phyloP scores from a whole-genome alignment of 2,888 invertebrate species.

The Eupithecia abbreviata region DNA sequence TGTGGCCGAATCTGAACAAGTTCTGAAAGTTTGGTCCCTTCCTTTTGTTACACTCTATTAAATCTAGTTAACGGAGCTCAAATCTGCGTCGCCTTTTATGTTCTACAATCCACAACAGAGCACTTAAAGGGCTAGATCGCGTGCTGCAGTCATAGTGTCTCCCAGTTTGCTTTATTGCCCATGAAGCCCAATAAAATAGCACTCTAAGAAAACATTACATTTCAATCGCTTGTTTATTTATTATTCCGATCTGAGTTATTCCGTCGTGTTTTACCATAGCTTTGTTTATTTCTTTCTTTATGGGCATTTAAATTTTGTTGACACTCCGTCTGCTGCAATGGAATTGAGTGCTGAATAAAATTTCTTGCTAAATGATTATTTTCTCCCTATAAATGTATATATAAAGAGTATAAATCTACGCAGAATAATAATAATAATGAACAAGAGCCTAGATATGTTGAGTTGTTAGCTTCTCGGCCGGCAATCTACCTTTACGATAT shows the following conservation, averaged over 20 bases:
- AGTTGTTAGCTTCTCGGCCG: too few species aligned
- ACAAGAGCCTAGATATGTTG: too few species aligned
- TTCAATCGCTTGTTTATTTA: conserved; percentile 12
- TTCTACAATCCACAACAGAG: not conserved
- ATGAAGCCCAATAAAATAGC: conserved; percentile 9
- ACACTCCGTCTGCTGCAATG: conserved; percentile 34
- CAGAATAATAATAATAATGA: too few species aligned
- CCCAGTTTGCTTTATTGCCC: not conserved
- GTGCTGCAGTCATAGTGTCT: conserved; percentile 1
- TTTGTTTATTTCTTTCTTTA: conserved; percentile 32
- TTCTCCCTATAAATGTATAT: conserved; percentile 18
- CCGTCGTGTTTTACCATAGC: conserved; percentile 10
- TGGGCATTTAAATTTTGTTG: conserved; percentile 35
- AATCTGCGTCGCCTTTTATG: not conserved
- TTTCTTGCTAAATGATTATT: conserved; percentile 22
- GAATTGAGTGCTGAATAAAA: conserved; percentile 24
- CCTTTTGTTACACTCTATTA: too few species aligned
- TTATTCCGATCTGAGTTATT: conserved; percentile 14
- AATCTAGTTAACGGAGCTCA: too few species aligned
- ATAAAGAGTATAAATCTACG: not conserved
- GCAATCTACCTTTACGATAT: too few species aligned
- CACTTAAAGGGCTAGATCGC: not conserved
- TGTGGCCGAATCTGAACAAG: too few species aligned
- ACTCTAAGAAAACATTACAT: not conserved
- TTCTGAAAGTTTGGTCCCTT: too few species aligned